Base-by-base conservation (phyloP, 2,888 invertebrate species). In the Thumatha senex region DNA sequence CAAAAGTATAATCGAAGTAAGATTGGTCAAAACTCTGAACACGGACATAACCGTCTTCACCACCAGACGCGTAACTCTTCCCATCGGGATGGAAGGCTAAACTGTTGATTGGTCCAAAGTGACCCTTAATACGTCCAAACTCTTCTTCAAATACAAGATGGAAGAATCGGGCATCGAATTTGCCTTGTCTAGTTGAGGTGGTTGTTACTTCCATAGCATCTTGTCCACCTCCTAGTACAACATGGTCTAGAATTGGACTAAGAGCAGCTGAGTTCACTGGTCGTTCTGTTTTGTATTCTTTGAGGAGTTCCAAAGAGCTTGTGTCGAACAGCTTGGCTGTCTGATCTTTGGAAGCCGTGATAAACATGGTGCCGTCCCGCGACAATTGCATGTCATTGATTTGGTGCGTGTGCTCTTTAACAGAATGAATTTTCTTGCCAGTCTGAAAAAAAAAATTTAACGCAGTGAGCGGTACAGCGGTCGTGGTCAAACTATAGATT, bases 201-300 rank as follows among this genome's bases (percentile, higher is more conserved):
- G 98, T 98, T 40, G 98, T 98, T 53, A 99, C 99, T 77, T 98
- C 98, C 97, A 99, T 99, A 51, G 99, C 99, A 85, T 99, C 99
- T 92, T 99, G 99, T 72, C 99, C 99, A 84, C 99, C 99, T 54
- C 99, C 99, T 40, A 99, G 92, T 1, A 98, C 97, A 7, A 99
- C 99, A 91, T 99, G 99, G 84, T 99, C 98, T 49, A 95, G 91
- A 63, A 97, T 96, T 0, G 99, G 99, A 60, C 99, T 98, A 58
- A 99, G 96, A 1, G 99, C 96, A 0, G 99, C 99, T 0, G 99
- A 99, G 85, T 99, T 99, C 0, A 99, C 98, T 0, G 99, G 99
- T 61, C 99, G 93, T 78, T 99, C 99, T 0, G 99, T 99, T 90
- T 98, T 98, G 91, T 98, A 99, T 7, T 97, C 97, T 83, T 99